Base-by-base conservation (phyloP, 2,113 vertebrate species). In the Alexandromys fortis region DNA sequence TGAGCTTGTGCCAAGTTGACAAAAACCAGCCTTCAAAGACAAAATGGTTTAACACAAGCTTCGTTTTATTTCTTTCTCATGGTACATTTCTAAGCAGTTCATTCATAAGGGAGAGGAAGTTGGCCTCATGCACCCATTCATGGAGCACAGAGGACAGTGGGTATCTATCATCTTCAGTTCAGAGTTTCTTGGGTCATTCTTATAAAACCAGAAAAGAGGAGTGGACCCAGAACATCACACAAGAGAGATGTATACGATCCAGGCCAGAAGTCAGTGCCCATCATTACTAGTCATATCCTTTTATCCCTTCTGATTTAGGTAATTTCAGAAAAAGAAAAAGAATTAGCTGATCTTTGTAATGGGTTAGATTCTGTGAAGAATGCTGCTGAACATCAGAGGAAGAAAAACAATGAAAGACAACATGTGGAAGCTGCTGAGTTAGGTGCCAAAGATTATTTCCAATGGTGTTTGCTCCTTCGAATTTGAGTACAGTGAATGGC, bases 401-500 rank as follows among this genome's bases (percentile, higher is more conserved):
- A 99, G 98, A 99, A 99, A 98, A 99, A 99, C 97, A 99, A 99
- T 7, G 99, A 99, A 98, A 99, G 98, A 97, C 99, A 99, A 1
- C 98, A 98, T 0, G 90, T 99, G 98, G 98, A 99, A 96, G 93
- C 93, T 72, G 97, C 97, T n/a, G 99, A 99, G 96, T 98, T 99
- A 1, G 99, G 99, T 96, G 99, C 99, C 33, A 98, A 98, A 95
- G 97, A 99, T 98, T 99, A 87, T 99, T 99, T 97, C 99, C 99
- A 45, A 97, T 98, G 21, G 99, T 99, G 79, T 99, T 99, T 97
- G 98, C 99, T 67, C 98, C 99, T 96, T 98, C 98, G 73, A 98
- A 98, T 55, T 98, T 99, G 99, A 58, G 58, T 99, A 99, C 87
- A 98, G 98, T 6, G 99, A 99, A 42, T 99, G 99, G 99, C 98